These are phyloP conservation scores for Thripadectes ignobilis DNA, from an alignment of 2,797 vertebrate species.

Conservation along the genomic window DNA sequence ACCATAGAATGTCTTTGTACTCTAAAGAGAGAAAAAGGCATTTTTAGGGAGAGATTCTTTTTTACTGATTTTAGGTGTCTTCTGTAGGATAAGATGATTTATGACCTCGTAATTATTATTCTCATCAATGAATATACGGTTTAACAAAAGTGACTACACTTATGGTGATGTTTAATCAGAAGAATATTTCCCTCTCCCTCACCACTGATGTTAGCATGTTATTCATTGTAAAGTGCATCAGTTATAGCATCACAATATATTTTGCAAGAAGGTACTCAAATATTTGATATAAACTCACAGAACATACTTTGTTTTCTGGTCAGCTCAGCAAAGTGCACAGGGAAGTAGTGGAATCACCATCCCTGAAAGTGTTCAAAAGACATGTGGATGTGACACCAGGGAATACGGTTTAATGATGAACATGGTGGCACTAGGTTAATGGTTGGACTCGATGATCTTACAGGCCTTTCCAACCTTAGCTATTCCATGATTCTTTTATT, in stretches of 20 bases:
- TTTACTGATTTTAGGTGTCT: neutral
- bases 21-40: neutral
- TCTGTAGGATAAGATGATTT: neutral
- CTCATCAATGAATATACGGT: neutral
- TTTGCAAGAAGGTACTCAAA: neutral
- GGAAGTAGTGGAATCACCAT: neutral
- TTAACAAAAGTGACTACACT: neutral
- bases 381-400: neutral
- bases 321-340: neutral
- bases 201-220: neutral
- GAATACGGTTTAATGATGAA: neutral
- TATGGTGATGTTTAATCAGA: neutral
- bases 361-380: neutral
- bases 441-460: neutral
- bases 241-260: neutral
- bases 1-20: neutral
- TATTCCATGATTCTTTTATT: neutral
- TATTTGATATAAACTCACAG: neutral
- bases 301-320: neutral
- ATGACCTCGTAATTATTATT: neutral
- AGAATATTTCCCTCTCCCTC: neutral
- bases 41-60: neutral
- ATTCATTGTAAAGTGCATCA: neutral
- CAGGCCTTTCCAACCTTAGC: neutral
- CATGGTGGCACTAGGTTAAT: neutral